Evolutionary conservation across 2,888 invertebrate genomes (phyloP).

Genomic region (Oligia fasciuncula): DNA sequence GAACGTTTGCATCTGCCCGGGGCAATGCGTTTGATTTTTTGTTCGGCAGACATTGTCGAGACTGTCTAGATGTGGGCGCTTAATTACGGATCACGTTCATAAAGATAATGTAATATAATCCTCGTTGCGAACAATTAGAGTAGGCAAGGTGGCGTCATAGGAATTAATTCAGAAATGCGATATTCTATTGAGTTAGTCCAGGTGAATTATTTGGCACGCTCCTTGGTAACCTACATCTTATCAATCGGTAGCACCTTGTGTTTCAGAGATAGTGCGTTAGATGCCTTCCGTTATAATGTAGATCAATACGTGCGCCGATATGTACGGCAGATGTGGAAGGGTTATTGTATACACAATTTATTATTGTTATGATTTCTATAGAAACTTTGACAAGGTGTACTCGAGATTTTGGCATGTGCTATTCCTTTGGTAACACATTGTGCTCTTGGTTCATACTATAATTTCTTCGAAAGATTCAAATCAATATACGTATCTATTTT

Average conservation of each 20-base stretch:
- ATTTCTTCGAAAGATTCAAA: slow-evolving; percentile 37
- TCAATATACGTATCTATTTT: slow-evolving; percentile 44
- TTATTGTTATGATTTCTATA: slow-evolving; percentile 83
- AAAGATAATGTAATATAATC: slow-evolving; percentile 89
- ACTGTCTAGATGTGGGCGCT: slow-evolving; percentile 87
- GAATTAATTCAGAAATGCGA: slow-evolving; percentile 77
- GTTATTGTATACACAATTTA: slow-evolving; percentile 79
- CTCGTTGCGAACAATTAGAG: slow-evolving; percentile 85
- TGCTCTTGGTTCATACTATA: slow-evolving; percentile 45
- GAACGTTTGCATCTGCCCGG: slow-evolving; percentile 86
- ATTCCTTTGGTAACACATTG: slow-evolving; percentile 59
- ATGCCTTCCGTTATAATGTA: slow-evolving; percentile 67
- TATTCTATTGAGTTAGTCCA: slow-evolving; percentile 75
- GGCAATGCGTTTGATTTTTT: slow-evolving; percentile 78
- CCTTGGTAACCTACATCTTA: slow-evolving; percentile 74
- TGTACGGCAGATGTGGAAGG: slow-evolving; percentile 84
- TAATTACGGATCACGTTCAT: slow-evolving; percentile 87
- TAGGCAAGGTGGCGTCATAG: slow-evolving; percentile 81
- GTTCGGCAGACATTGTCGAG: slow-evolving; percentile 75
- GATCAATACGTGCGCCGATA: slow-evolving; percentile 68
- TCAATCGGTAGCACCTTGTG: slow-evolving; percentile 74
- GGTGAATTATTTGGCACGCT: slow-evolving; percentile 86
- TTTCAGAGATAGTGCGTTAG: slow-evolving; percentile 68
- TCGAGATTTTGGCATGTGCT: slow-evolving; percentile 77
- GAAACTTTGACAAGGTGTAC: slow-evolving; percentile 80